Evolutionary conservation across 2,113 vertebrate genomes (phyloP), one percentile per base, ranked within the genome.

Genomic region (Holacanthus passer): DNA sequence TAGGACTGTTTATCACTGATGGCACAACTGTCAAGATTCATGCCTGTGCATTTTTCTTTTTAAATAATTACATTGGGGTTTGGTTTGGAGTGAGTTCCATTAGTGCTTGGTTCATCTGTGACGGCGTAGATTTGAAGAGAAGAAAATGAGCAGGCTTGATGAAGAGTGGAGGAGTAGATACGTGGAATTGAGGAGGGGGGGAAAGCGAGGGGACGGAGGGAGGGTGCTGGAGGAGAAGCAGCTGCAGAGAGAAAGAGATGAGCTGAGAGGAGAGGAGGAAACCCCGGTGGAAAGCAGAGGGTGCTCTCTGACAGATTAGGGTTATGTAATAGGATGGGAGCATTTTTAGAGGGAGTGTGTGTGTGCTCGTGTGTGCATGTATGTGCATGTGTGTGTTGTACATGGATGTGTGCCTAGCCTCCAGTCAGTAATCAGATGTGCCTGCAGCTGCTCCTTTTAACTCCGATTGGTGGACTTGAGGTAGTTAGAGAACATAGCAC

Each of bases 221-320:
- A 78, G 63, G 48, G 65, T 32, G 22, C 24, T 69, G 48, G 71
- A 85, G 64, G 77, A 82, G 75, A 82, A 45, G 47, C 82, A 87
- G 71, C 77, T 82, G 82, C 70, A 60, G 67, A 82, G 72, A 81
- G 67, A 77, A 64, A 79, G 75, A 60, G 31, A 77, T 59, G 83
- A 77, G 62, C 64, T 52, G 69, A 52, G 73, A 80, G 73, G 48
- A 76, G 73, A 80, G 77, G 81, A 85, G 89, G 88, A 91, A 91
- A 85, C 84, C 80, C 90, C 78, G 47, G 82, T 81, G 77, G 82
- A 89, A 88, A 55, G 81, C 86, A 73, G 81, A 84, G 79, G 75
- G 75, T 83, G 73, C 79, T 90, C 86, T 87, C 86, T 85, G 87
- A 87, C 89, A 91, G 90, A 94, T 93, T 88, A 88, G 84, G 82